Evolutionary conservation across 2,113 vertebrate species (phyloP).

Genomic region (Xyrauchen texanus): DNA sequence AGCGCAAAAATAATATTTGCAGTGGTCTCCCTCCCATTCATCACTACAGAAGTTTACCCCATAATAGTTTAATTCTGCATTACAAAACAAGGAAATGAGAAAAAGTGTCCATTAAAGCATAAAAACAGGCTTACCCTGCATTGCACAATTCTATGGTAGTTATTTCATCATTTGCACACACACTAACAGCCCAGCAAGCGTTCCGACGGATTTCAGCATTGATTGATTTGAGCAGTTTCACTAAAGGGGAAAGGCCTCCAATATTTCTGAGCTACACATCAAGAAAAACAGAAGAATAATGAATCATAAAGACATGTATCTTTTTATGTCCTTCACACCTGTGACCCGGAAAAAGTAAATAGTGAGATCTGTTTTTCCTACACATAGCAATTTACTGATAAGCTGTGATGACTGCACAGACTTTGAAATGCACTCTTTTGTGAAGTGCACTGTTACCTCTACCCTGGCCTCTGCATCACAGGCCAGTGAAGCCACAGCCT

Average conservation of each 20-base stretch:
- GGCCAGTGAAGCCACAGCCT: constrained; percentile 70
- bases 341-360: background rate
- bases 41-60: too few species aligned
- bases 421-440: background rate
- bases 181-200: constrained; percentile 80
- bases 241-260: constrained; percentile 78
- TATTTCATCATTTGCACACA: constrained; percentile 80
- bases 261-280: constrained; percentile 75
- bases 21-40: too few species aligned
- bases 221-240: constrained; percentile 78
- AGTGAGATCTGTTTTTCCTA: background rate
- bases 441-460: constrained; percentile 71
- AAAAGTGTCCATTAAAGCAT: too few species aligned
- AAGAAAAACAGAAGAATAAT: constrained; percentile 15
- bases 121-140: constrained; percentile 76
- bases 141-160: constrained; percentile 78
- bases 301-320: background rate
- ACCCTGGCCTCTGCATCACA: constrained; percentile 76
- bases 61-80: too few species aligned
- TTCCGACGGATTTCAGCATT: constrained; percentile 79
- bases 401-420: background rate
- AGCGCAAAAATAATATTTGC: too few species aligned
- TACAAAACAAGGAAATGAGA: too few species aligned
- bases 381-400: constrained; percentile 1
- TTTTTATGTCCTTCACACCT: background rate